Evolutionary conservation across 2,113 vertebrate genomes (phyloP).

Genomic region (Calidris pygmaea): DNA sequence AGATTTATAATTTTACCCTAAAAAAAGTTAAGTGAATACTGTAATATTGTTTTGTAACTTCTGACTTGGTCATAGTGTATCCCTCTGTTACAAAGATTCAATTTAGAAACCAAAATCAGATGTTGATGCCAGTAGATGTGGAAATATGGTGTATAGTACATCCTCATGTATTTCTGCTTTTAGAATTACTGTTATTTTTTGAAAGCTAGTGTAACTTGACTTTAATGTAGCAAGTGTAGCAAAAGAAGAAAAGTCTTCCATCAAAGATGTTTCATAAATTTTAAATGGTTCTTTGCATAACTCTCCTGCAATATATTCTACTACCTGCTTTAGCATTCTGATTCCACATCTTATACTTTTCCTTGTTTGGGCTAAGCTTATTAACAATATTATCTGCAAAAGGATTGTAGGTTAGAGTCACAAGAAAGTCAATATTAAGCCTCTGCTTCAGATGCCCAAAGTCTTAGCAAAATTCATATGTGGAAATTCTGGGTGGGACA

Average conservation of each 20-base stretch:
- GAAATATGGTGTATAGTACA: neutral
- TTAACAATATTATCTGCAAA: neutral
- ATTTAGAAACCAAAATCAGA: neutral
- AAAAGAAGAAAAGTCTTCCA: neutral
- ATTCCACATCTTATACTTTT: neutral
- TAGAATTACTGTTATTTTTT: neutral
- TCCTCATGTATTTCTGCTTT: neutral
- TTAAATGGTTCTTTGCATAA: neutral
- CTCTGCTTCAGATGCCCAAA: neutral
- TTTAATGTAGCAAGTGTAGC: neutral
- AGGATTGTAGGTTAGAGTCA: neutral
- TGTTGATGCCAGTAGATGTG: rapidly evolving
- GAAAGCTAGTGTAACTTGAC: neutral
- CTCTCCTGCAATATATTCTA: neutral
- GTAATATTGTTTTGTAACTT: neutral
- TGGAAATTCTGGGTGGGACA: neutral
- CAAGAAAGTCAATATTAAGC: neutral
- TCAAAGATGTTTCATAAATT: neutral
- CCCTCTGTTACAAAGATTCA: neutral
- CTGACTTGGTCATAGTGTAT: neutral
- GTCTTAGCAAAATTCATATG: neutral
- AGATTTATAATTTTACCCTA: neutral
- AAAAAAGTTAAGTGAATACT: neutral
- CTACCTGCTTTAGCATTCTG: neutral
- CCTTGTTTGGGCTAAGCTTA: neutral